phyloP scores from a whole-genome alignment of 2,797 vertebrate genomes.

The Tenualosa ilisha region DNA sequence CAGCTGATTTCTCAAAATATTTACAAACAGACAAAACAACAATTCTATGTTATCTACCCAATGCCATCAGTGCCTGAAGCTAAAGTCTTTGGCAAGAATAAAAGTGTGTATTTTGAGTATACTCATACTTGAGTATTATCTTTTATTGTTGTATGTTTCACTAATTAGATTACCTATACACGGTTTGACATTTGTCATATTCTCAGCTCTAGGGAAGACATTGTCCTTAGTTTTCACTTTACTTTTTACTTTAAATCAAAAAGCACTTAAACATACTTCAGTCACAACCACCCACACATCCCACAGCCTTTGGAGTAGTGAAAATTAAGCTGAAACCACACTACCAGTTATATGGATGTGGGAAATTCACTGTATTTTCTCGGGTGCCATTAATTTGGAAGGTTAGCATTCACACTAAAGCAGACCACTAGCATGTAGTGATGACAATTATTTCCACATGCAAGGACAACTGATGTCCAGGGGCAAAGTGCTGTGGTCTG shows the following conservation, averaged over 20 bases:
- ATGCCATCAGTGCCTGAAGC: neutral
- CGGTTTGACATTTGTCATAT: no score
- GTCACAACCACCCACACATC: neutral
- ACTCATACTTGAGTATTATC: neutral
- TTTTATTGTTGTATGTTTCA: neutral
- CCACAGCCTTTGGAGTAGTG: neutral
- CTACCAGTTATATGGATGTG: neutral
- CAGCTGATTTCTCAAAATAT: no score
- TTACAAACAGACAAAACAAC: no score
- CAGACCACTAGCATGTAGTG: neutral
- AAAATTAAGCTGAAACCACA: neutral
- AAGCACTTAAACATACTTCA: neutral
- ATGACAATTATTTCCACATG: slow-evolving; percentile 12
- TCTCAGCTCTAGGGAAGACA: neutral
- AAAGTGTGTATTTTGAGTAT: neutral
- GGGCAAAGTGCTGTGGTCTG: slow-evolving; percentile 11
- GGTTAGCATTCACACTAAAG: neutral
- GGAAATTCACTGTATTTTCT: slow-evolving; percentile 1
- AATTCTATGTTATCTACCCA: no score
- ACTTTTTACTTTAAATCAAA: neutral
- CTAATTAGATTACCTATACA: neutral
- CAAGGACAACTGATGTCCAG: neutral
- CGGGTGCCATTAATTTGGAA: slow-evolving; percentile 3
- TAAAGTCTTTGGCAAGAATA: no score
- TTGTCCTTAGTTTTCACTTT: neutral